These are phyloP conservation scores for Trichoplusia ni DNA, from an alignment of 1,140 invertebrate genomes.

Conservation along the genomic window DNA sequence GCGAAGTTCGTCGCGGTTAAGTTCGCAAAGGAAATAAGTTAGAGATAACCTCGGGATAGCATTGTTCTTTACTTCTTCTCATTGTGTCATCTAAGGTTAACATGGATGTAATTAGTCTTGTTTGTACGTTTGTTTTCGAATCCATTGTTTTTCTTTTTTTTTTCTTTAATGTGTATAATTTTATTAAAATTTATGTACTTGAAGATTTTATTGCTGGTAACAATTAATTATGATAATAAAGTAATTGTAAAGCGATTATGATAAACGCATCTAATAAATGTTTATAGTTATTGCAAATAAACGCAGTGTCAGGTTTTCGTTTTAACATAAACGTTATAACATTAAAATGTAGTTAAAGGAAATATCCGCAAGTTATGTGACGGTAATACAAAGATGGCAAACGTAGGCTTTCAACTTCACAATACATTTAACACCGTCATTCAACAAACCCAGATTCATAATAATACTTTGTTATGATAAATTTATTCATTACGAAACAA, in stretches of 20 bases:
- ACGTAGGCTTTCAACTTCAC: not conserved
- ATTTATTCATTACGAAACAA: not conserved
- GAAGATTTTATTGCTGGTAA: not conserved
- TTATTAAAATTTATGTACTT: not conserved
- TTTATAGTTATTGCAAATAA: no score
- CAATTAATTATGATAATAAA: no score
- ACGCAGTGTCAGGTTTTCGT: no score
- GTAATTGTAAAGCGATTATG: no score
- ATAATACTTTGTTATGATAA: not conserved
- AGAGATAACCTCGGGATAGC: conserved; percentile 19
- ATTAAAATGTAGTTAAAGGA: no score
- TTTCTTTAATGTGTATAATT: not conserved
- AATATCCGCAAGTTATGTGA: no score
- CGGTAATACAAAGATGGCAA: no score
- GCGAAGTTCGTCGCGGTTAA: not conserved
- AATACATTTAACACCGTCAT: not conserved
- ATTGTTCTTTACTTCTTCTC: conserved; percentile 15
- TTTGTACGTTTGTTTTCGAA: not conserved
- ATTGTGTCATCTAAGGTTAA: conserved; percentile 12
- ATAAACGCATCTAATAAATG: no score
- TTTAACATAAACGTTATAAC: no score
- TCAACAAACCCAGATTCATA: not conserved
- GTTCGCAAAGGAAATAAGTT: conserved; percentile 22
- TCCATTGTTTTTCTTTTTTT: not conserved
- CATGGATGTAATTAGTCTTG: not conserved